These are phyloP conservation scores for Scaptomyza caliginosa DNA, from an alignment of 2,888 invertebrate genomes.

Conservation along the genomic window DNA sequence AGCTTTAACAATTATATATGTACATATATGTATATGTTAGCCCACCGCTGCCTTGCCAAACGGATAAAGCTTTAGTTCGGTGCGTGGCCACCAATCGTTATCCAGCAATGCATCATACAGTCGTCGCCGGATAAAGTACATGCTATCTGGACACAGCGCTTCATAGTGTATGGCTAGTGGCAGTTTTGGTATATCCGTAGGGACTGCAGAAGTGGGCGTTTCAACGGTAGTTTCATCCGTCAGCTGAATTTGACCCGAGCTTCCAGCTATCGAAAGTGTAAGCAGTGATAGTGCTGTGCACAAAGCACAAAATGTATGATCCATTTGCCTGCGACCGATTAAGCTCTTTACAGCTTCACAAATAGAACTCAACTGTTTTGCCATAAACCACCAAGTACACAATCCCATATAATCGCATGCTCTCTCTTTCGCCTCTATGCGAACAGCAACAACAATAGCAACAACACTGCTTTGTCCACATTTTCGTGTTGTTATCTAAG, in stretches of 20 bases:
- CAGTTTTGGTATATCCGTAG: conserved; percentile 38
- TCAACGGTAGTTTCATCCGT: conserved; percentile 2
- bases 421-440: neutral
- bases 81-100: conserved; percentile 68
- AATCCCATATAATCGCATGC: neutral
- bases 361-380: conserved; percentile 57
- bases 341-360: conserved; percentile 50
- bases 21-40: conserved; percentile 7
- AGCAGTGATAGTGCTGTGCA: conserved; percentile 18
- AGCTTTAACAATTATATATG: no score
- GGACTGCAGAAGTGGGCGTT: neutral
- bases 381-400: neutral
- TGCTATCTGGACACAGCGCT: conserved; percentile 82
- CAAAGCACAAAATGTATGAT: conserved; percentile 18
- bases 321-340: conserved; percentile 28
- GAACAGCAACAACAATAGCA: conserved; percentile 10
- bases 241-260: conserved; percentile 4
- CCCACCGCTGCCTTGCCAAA: conserved; percentile 83
- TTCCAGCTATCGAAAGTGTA: neutral
- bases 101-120: conserved; percentile 69
- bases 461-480: conserved; percentile 2
- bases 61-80: conserved; percentile 80
- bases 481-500: conserved; percentile 29
- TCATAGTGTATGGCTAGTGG: conserved; percentile 82
- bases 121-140: conserved; percentile 74